A percentile compares a stretch with the other conserved stretches of the same genome.
Conservation (phyloP, 2,888 invertebrate genomes). For the Pachydiplax longipennis region DNA sequence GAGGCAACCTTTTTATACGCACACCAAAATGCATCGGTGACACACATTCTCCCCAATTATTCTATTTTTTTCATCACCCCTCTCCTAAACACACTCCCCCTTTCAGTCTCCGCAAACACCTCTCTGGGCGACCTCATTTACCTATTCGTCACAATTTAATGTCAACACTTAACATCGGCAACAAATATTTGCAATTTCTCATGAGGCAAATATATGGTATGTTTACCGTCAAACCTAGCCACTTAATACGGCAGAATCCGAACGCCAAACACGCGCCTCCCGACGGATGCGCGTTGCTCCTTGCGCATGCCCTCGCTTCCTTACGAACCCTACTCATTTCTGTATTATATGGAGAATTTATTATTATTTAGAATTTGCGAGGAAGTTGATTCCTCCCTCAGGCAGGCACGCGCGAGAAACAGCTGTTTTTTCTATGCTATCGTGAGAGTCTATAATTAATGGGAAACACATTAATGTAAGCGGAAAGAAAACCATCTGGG, state of each 20-base stretch:
- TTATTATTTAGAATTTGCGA: too few relatives aligned
- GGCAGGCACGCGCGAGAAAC: too few relatives aligned
- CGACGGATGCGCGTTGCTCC: too few relatives aligned
- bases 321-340: too few relatives aligned
- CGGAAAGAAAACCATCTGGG: too few relatives aligned
- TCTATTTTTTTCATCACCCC: not conserved
- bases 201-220: conserved; percentile 50
- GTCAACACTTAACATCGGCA: conserved; percentile 51
- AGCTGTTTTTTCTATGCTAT: too few relatives aligned
- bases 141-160: conserved; percentile 50
- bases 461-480: too few relatives aligned
- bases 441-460: too few relatives aligned
- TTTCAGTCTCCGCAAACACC: not conserved
- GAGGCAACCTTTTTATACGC: too few relatives aligned
- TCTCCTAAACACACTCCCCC: not conserved
- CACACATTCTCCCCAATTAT: not conserved
- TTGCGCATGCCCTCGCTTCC: too few relatives aligned
- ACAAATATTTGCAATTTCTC: conserved; percentile 51
- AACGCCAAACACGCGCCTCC: not conserved
- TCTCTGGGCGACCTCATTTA: not conserved
- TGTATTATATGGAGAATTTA: too few relatives aligned
- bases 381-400: too few relatives aligned
- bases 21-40: not conserved
- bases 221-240: conserved; percentile 44
- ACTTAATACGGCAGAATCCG: not conserved